These are phyloP conservation scores for Synanthedon vespiformis DNA, from an alignment of 2,888 invertebrate species.

Conservation along the genomic window DNA sequence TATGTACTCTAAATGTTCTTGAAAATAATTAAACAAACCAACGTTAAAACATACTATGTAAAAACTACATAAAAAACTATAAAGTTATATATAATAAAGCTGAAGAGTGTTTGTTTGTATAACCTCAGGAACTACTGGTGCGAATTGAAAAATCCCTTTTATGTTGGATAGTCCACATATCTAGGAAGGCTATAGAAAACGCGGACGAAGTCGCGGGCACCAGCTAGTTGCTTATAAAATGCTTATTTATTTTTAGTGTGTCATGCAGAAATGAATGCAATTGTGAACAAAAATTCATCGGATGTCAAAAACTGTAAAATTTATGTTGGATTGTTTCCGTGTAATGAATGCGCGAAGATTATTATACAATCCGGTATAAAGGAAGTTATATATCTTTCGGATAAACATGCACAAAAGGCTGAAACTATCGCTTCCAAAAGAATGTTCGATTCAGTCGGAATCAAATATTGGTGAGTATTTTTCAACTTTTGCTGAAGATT, in stretches of 20 bases:
- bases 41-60: too few species aligned
- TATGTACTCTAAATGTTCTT: too few species aligned
- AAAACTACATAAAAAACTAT: too few species aligned
- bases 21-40: too few species aligned
- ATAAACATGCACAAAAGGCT: conserved; percentile 79
- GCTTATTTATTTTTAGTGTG: conserved; percentile 77
- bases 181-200: too few species aligned
- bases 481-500: neutral
- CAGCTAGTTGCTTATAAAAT: too few species aligned
- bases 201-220: too few species aligned
- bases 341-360: conserved; percentile 97
- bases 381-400: conserved; percentile 82
- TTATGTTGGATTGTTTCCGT: conserved; percentile 93
- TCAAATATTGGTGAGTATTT: conserved; percentile 73
- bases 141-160: too few species aligned
- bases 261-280: conserved; percentile 98
- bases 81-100: too few species aligned
- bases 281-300: conserved; percentile 87
- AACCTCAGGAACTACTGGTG: too few species aligned
- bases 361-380: conserved; percentile 94
- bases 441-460: conserved; percentile 84
- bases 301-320: conserved; percentile 84
- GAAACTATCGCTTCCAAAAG: conserved; percentile 80
- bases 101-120: too few species aligned
- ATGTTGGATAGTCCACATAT: too few species aligned